A percentile compares a stretch with the other conserved stretches of the same genome.
Evolutionary conservation across 2,888 invertebrate species (phyloP).

Genomic region (Odontocerum albicorne): DNA sequence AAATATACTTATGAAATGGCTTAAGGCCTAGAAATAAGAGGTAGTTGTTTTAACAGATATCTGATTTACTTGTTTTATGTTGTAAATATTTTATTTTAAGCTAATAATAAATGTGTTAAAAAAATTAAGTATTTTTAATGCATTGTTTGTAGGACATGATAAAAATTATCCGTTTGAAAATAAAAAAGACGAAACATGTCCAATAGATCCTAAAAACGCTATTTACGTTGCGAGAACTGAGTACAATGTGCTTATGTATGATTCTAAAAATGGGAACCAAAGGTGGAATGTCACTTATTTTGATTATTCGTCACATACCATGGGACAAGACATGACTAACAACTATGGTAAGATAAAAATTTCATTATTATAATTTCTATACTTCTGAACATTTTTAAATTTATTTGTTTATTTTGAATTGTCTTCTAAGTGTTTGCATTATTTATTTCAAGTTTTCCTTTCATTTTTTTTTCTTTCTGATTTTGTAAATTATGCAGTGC

Average conservation of each 20-base stretch:
- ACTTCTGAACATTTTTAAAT: background rate
- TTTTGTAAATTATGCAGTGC: no score
- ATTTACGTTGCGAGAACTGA: conserved; percentile 85
- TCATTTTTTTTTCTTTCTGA: no score
- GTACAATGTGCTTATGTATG: conserved; percentile 94
- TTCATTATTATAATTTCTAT: background rate
- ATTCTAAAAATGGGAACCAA: conserved; percentile 65
- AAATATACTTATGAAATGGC: no score
- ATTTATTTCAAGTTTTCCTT: no score
- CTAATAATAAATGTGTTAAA: background rate
- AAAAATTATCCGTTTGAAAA: conserved; percentile 50
- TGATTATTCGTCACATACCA: conserved; percentile 87
- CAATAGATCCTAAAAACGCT: conserved; percentile 67
- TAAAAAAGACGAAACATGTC: conserved; percentile 65
- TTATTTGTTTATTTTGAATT: background rate
- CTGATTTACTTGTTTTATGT: no score
- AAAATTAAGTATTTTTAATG: background rate
- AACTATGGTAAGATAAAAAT: conserved; percentile 70
- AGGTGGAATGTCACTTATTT: conserved; percentile 97
- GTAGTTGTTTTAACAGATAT: no score
- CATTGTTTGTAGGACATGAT: conserved; percentile 48
- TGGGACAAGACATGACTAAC: conserved; percentile 73
- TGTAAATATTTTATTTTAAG: background rate
- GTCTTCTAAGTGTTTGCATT: no score
- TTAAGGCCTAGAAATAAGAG: no score